These are phyloP conservation scores for Chionis minor DNA, from an alignment of 2,113 vertebrate species.

Conservation along the genomic window DNA sequence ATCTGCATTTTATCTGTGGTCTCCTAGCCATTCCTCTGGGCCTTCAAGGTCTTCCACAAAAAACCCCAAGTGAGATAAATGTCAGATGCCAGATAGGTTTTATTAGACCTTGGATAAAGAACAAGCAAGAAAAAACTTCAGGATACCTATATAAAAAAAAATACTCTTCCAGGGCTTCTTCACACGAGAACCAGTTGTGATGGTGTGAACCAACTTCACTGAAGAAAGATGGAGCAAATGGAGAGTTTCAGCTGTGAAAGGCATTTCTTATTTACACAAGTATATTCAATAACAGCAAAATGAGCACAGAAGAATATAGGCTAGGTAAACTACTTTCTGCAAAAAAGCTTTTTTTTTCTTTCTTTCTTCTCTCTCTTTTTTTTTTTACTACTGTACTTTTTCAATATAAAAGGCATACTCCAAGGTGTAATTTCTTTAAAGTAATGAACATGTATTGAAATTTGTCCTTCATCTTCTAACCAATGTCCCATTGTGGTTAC, in stretches of 20 bases:
- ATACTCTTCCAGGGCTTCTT: not conserved
- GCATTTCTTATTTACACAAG: not conserved
- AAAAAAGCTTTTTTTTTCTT: not conserved
- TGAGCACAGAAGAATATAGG: not conserved
- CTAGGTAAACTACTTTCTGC: not conserved
- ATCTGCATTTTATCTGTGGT: not conserved
- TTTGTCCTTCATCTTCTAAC: conserved; percentile 55
- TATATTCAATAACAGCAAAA: not conserved
- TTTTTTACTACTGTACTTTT: conserved; percentile 14
- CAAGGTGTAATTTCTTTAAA: conserved; percentile 55
- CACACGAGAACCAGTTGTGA: not conserved
- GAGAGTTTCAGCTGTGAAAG: not conserved
- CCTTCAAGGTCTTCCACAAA: not conserved
- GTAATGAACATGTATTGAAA: conserved; percentile 56
- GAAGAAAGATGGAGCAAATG: not conserved
- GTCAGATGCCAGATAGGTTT: not conserved
- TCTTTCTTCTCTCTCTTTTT: not conserved
- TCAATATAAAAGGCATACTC: conserved; percentile 42
- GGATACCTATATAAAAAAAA: not conserved
- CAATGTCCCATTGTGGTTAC: conserved; percentile 54
- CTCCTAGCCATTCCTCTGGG: not conserved
- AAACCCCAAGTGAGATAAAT: not conserved
- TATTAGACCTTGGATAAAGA: not conserved
- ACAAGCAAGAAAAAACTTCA: not conserved
- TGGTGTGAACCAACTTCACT: not conserved